Percentiles rank a stretch among this genome's conserved stretches.
Evolutionary conservation across 2,113 vertebrate genomes (phyloP).

Genomic region (Stegostoma tigrinum): DNA sequence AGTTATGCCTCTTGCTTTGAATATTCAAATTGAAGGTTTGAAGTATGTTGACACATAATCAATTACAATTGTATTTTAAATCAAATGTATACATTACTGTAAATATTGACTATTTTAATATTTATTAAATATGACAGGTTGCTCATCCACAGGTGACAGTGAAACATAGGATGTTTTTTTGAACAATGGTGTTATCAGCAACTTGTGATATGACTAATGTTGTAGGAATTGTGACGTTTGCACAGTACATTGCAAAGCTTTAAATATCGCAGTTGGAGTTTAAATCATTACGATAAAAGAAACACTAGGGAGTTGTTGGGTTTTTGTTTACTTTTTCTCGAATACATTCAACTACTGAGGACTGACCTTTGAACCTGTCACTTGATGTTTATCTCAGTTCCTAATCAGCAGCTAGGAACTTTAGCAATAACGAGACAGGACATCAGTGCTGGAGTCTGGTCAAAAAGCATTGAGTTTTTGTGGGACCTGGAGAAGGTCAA

Average conservation of each 20-base stretch:
- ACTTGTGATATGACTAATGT: not conserved
- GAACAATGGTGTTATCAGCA: not conserved
- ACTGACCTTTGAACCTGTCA: not conserved
- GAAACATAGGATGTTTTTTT: not conserved
- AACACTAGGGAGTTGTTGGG: not conserved
- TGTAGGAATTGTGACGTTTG: constrained; percentile 3
- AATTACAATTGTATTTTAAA: constrained; percentile 18
- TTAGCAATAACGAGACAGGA: too few relatives aligned
- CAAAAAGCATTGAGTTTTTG: not conserved
- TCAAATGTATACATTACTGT: not conserved
- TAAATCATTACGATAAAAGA: not conserved
- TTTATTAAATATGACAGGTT: not conserved
- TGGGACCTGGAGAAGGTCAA: not conserved
- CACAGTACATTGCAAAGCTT: not conserved
- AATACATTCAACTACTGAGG: not conserved
- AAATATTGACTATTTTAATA: not conserved
- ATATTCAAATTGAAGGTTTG: not conserved
- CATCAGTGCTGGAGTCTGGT: not conserved
- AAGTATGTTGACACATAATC: not conserved
- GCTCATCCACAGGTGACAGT: not conserved
- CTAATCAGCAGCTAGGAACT: not conserved
- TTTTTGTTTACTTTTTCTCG: not conserved
- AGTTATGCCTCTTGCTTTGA: not conserved
- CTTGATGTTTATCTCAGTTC: not conserved
- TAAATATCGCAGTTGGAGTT: not conserved